Percentiles rank a stretch among this genome's conserved stretches.
Evolutionary conservation across 2,797 vertebrate species (phyloP).

Genomic region (Enteromius anoplus): DNA sequence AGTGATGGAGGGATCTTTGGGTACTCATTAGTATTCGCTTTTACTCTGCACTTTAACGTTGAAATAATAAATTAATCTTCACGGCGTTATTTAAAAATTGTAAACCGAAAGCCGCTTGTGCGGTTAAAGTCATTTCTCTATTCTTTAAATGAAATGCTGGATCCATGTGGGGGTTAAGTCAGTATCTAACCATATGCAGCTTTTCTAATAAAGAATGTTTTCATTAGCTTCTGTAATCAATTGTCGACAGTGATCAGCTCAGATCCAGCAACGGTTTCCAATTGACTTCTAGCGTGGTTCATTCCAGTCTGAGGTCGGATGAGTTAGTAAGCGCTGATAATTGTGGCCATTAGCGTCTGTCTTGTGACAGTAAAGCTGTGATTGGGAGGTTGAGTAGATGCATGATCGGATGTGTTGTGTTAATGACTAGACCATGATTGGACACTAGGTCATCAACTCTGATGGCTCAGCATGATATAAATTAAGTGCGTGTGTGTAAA

Average conservation of each 20-base stretch:
- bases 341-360: not conserved
- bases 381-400: constrained; percentile 32
- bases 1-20: not conserved
- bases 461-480: not conserved
- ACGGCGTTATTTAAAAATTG: not conserved
- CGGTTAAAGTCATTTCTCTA: not conserved
- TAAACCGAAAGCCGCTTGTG: not conserved
- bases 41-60: not conserved
- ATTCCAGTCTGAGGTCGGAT: not conserved
- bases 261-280: not conserved
- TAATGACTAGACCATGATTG: constrained; percentile 54
- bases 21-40: not conserved
- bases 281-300: not conserved
- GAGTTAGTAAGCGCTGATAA: constrained; percentile 10
- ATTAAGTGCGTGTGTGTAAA: not conserved
- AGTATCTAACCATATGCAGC: not conserved
- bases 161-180: not conserved
- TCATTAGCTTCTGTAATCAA: not conserved
- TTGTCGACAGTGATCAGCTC: constrained; percentile 14
- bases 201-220: constrained; percentile 18
- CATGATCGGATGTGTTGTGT: constrained; percentile 53
- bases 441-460: constrained; percentile 44
- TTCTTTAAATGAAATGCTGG: not conserved
- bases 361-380: constrained; percentile 14
- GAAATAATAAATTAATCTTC: not conserved